phyloP scores from a whole-genome alignment of 2,888 invertebrate species.

The Melinaea menophilus region DNA sequence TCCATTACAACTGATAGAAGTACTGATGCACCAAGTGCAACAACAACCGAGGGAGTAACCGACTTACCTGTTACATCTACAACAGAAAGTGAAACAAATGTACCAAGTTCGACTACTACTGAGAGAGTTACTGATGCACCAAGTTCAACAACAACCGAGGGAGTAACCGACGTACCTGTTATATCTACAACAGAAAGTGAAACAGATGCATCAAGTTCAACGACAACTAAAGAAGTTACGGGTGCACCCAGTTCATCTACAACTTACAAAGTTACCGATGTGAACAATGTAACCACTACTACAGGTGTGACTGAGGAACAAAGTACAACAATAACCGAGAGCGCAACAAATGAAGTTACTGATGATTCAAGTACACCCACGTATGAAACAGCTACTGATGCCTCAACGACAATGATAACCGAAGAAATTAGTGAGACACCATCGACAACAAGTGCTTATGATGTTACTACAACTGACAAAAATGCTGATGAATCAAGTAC shows the following conservation, averaged over 20 bases:
- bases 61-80: background rate
- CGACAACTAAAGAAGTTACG: background rate
- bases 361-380: background rate
- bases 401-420: too few species aligned
- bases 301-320: background rate
- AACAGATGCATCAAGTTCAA: too few species aligned
- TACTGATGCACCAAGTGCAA: background rate
- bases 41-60: background rate
- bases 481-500: too few species aligned
- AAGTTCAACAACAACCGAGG: too few species aligned
- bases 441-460: conserved; percentile 3
- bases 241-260: background rate
- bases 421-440: too few species aligned
- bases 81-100: background rate
- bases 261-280: conserved; percentile 5
- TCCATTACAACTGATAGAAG: background rate
- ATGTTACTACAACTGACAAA: background rate
- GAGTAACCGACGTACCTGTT: too few species aligned
- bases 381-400: background rate
- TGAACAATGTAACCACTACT: too few species aligned
- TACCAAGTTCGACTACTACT: too few species aligned
- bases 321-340: too few species aligned
- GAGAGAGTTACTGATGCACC: too few species aligned
- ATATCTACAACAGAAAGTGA: too few species aligned
- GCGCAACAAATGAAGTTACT: too few species aligned